These are phyloP conservation scores for Campoplex capitator DNA, from an alignment of 2,888 invertebrate species.

Conservation along the genomic window DNA sequence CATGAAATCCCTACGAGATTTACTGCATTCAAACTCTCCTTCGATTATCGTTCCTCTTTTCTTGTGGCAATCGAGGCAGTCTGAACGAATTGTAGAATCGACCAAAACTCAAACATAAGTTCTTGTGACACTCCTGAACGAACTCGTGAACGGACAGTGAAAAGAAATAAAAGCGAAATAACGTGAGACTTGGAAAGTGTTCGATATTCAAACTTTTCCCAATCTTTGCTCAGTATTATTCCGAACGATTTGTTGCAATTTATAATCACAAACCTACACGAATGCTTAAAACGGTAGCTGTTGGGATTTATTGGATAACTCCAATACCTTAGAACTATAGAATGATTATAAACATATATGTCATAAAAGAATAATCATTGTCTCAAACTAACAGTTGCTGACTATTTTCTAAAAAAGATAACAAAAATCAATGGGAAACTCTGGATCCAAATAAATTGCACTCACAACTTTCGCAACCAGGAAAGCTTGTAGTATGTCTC, in stretches of 20 bases:
- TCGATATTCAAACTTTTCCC: conserved; percentile 32
- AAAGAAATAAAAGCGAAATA: conserved; percentile 7
- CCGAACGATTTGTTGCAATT: conserved; percentile 21
- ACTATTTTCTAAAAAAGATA: background rate
- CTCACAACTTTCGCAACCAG: conserved; percentile 23
- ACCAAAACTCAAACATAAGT: conserved; percentile 31
- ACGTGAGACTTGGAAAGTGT: conserved; percentile 4
- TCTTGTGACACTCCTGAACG: conserved; percentile 16
- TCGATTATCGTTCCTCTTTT: conserved; percentile 22
- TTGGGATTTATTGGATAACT: too few species aligned
- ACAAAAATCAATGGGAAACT: conserved; percentile 14
- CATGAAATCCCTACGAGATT: conserved; percentile 29
- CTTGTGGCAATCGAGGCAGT: conserved; percentile 11
- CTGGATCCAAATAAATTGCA: conserved; percentile 12
- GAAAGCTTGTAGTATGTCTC: conserved; percentile 12
- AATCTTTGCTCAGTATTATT: background rate
- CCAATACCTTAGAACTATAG: too few species aligned
- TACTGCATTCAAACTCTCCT: conserved; percentile 18
- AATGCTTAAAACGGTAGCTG: too few species aligned
- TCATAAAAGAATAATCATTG: background rate
- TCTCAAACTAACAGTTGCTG: background rate
- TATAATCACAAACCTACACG: background rate
- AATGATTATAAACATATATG: too few species aligned
- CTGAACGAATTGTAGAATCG: conserved; percentile 3
- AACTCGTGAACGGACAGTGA: conserved; percentile 2